Base-by-base conservation (phyloP, 1,140 invertebrate genomes). In the Adoxophyes honmai region DNA sequence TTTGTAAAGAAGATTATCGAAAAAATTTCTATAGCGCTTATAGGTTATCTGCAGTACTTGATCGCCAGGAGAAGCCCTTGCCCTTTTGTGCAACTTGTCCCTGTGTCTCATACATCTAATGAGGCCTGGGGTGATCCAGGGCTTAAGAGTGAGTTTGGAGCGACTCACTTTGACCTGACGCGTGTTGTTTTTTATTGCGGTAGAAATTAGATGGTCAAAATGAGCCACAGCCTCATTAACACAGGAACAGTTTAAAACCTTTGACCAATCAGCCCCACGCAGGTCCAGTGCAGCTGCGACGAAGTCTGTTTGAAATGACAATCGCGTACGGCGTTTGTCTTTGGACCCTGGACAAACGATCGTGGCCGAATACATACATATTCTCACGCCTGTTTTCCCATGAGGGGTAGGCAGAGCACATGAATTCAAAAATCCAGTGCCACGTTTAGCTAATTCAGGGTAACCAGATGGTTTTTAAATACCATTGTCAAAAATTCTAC, bases 111-210 rank as follows among this genome's bases (percentile, higher is more conserved):
- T 42, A 15, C 54, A 56, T 34, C 52, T 6, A n/a, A n/a, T n/a
- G n/a, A n/a, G n/a, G n/a, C n/a, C n/a, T n/a, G 34, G 52, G 8
- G 52, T 54, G 8, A 54, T 54, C 34, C 52, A 54, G 0, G 52
- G 52, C n/a, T 54, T 54, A 5, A 54, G 10, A 9, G 2, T 37
- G 7, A 38, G 8, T 7, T 38, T 38, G 11, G 36, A 38, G 11
- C n/a, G 6, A 13, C 36, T 38, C 2, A 38, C 9, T 7, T 13
- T 38, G n/a, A n/a, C n/a, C n/a, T n/a, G n/a, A n/a, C n/a, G n/a
- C n/a, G n/a, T n/a, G n/a, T n/a, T n/a, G n/a, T n/a, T n/a, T n/a
- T n/a, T n/a, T n/a, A n/a, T n/a, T n/a, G n/a, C n/a, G n/a, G n/a
- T n/a, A n/a, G n/a, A 56, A 2, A 38, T 13, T 1, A 38, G 6